Evolutionary conservation across 2,888 invertebrate genomes (phyloP), one percentile per base, ranked within the genome.

Genomic region (Eupelmus urozonus): DNA sequence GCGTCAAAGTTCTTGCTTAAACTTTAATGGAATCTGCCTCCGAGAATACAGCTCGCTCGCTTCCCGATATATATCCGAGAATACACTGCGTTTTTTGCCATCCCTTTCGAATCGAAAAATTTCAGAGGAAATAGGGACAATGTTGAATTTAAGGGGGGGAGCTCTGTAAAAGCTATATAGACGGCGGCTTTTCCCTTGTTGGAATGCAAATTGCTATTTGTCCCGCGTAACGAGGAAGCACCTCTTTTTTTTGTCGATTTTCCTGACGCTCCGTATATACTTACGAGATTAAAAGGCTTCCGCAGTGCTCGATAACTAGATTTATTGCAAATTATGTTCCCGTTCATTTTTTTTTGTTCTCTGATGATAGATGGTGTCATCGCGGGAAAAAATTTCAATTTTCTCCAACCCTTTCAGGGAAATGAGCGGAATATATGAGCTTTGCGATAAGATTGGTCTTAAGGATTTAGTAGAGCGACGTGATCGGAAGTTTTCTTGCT

Each of bases 131-230:
- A 45, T 45, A 13, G 9, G 9, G 16, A 45, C 45, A 16, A 45
- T 16, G 45, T 45, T 9, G 34, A 34, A n/a, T n/a, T n/a, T n/a
- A n/a, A n/a, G n/a, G n/a, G n/a, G n/a, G n/a, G n/a, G n/a, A n/a
- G n/a, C 34, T 34, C 3, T 34, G 9, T 34, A 3, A 9, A 9
- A 34, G 34, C 34, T 7, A 16, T 13, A 45, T 13, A 45, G 16
- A 45, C 9, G 5, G 51, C 53, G 34, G 62, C 23, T 27, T 57
- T 62, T 20, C 60, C 51, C 55, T 66, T 59, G 29, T 76, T 65
- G 49, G 23, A 25, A 76, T 76, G 71, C 65, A 76, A 76, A 71
- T 76, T 71, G 71, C 70, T 76, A 70, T 70, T 76, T 76, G 67
- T 67, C 18, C 55, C 18, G 40, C 51, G 62, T 55, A 45, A 34